These are phyloP conservation scores for Pantelozetes paolii DNA, from an alignment of 2,888 invertebrate genomes.

Conservation along the genomic window DNA sequence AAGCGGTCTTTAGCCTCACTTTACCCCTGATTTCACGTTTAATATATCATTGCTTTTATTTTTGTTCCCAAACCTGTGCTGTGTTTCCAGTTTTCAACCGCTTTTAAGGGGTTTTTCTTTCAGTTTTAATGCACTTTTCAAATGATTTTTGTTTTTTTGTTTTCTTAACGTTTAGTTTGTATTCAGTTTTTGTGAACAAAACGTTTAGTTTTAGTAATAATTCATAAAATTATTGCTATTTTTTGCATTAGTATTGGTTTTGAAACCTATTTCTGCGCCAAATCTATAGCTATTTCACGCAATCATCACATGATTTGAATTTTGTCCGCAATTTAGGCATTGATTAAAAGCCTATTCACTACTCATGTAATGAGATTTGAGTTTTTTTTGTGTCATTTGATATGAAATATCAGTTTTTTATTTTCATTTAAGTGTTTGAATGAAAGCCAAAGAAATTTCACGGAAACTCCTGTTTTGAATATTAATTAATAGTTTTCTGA, in stretches of 20 bases:
- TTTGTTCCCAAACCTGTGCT: too few relatives aligned
- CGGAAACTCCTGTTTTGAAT: too few relatives aligned
- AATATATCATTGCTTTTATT: too few relatives aligned
- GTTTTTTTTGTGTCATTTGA: background rate
- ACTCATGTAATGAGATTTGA: background rate
- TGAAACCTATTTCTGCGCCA: too few relatives aligned
- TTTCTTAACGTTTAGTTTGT: background rate
- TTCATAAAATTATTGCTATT: background rate
- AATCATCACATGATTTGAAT: background rate
- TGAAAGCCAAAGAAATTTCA: background rate
- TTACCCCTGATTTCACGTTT: too few relatives aligned
- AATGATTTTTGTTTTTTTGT: background rate
- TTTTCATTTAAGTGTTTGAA: background rate
- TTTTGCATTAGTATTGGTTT: background rate
- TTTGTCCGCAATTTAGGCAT: background rate
- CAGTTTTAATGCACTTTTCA: too few relatives aligned
- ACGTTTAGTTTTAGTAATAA: background rate
- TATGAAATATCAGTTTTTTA: background rate
- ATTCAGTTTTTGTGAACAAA: background rate
- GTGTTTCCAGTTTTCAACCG: too few relatives aligned
- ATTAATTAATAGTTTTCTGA: too few relatives aligned
- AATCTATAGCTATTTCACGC: too few relatives aligned
- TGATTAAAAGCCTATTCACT: too few relatives aligned
- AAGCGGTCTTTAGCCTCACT: too few relatives aligned
- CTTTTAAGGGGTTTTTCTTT: too few relatives aligned